Conservation (phyloP, 2,797 vertebrate genomes). For the Scolopax bukidnonensis region DNA sequence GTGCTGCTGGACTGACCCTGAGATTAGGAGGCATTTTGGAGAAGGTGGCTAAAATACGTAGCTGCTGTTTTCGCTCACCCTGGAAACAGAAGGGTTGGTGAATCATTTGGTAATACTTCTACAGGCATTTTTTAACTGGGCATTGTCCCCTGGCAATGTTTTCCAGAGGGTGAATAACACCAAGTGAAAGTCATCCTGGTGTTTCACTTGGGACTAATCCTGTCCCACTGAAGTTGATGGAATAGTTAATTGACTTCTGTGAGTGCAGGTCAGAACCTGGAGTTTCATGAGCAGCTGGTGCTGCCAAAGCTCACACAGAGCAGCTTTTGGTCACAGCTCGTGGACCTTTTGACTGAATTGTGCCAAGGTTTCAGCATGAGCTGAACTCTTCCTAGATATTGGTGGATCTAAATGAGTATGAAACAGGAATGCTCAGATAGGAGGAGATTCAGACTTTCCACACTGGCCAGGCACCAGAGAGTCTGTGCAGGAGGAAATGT, state of each 20-base stretch:
- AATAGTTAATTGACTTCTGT: not conserved
- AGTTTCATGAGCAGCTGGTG: not conserved
- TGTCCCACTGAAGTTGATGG: not conserved
- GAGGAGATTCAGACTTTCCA: not conserved
- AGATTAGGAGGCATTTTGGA: not conserved
- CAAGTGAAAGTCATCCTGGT: not conserved
- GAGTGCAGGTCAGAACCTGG: not conserved
- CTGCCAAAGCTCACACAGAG: not conserved
- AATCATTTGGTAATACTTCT: not conserved
- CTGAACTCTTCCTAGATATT: not conserved
- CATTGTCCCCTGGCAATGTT: not conserved
- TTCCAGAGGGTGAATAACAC: not conserved
- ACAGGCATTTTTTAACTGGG: not conserved
- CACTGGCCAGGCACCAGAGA: not conserved
- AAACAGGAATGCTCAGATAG: fast-evolving
- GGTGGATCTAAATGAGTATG: not conserved
- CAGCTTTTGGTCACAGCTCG: not conserved
- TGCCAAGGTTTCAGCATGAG: not conserved
- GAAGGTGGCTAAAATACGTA: not conserved
- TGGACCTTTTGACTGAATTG: not conserved
- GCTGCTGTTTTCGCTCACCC: not conserved
- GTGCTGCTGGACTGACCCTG: not conserved
- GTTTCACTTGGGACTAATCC: not conserved
- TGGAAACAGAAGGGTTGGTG: not conserved
- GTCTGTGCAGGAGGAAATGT: not conserved